phyloP scores from a whole-genome alignment of 2,888 invertebrate genomes.

The Ligdia adustata region DNA sequence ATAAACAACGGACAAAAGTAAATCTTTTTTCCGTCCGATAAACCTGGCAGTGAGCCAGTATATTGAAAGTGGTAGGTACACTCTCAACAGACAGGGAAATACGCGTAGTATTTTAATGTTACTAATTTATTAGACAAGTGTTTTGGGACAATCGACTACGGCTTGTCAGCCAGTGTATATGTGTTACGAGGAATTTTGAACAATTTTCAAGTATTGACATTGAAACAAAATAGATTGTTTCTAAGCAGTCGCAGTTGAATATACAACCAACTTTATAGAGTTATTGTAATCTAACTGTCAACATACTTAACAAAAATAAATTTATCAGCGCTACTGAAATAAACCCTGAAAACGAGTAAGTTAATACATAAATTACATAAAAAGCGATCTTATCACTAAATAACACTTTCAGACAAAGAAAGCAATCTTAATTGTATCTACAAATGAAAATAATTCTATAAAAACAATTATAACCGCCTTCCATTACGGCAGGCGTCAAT shows the following conservation, averaged over 20 bases:
- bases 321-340: no score
- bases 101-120: constrained; percentile 14
- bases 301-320: no score
- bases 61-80: constrained; percentile 17
- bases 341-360: no score
- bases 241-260: constrained; percentile 2
- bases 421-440: no score
- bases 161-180: background rate
- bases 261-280: constrained; percentile 9
- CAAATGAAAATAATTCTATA: no score
- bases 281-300: constrained; percentile 5
- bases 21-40: constrained; percentile 6
- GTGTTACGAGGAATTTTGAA: constrained; percentile 9
- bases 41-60: constrained; percentile 14
- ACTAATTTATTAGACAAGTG: constrained; percentile 21
- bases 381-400: no score
- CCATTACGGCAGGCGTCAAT: no score
- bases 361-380: no score
- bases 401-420: no score
- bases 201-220: constrained; percentile 2
- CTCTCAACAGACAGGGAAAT: constrained; percentile 15
- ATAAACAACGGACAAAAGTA: constrained; percentile 6
- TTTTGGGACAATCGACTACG: constrained; percentile 17
- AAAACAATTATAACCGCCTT: no score
- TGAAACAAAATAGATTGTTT: constrained; percentile 6